phyloP scores from a whole-genome alignment of 1,140 invertebrate genomes.

The Cydia strobilella region DNA sequence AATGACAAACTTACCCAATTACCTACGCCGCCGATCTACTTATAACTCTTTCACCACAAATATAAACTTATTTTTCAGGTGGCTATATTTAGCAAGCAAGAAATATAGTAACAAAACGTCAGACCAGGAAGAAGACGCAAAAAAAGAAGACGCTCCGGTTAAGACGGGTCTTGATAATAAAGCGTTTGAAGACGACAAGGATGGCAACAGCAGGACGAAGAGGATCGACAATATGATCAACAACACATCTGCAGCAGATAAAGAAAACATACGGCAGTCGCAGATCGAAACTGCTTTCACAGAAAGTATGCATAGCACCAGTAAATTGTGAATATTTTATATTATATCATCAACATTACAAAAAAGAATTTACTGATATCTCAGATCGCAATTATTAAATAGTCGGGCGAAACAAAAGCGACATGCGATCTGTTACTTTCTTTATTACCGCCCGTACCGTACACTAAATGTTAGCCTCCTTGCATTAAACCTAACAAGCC shows the following conservation, averaged over 20 bases:
- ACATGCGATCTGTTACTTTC: background rate
- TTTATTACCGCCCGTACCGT: background rate
- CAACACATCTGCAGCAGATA: conserved; percentile 35
- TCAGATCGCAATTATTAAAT: background rate
- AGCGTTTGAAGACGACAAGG: conserved; percentile 63
- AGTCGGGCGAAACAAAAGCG: background rate
- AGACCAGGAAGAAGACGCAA: conserved; percentile 40
- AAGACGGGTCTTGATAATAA: conserved; percentile 63
- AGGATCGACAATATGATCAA: conserved; percentile 25
- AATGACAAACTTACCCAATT: background rate
- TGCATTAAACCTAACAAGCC: no score
- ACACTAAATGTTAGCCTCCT: no score
- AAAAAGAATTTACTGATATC: background rate
- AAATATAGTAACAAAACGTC: conserved; percentile 49
- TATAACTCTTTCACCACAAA: no score
- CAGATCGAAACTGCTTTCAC: conserved; percentile 75
- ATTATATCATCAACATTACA: background rate
- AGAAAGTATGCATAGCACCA: conserved; percentile 69
- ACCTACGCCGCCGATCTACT: background rate
- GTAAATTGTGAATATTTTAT: conserved; percentile 51
- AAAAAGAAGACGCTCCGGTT: conserved; percentile 38
- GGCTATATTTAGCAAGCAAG: conserved; percentile 73
- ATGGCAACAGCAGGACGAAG: conserved; percentile 38
- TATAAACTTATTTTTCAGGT: conserved; percentile 49
- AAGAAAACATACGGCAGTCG: conserved; percentile 52